These are phyloP conservation scores for Apus apus DNA, from an alignment of 2,113 vertebrate genomes.

Conservation along the genomic window DNA sequence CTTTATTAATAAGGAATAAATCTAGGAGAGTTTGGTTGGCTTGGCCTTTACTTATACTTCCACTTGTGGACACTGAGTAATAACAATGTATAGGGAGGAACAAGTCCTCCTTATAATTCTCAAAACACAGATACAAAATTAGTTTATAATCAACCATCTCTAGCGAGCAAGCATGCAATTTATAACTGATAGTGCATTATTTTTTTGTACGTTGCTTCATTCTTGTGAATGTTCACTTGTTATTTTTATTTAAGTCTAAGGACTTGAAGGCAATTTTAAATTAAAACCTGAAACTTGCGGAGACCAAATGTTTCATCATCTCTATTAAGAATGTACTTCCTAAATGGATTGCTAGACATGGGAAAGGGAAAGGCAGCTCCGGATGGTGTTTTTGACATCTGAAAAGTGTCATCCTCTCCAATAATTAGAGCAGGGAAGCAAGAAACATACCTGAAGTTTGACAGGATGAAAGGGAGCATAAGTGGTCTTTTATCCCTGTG, in stretches of 20 bases:
- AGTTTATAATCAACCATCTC: background rate
- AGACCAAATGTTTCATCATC: background rate
- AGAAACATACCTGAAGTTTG: background rate
- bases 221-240: background rate
- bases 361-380: background rate
- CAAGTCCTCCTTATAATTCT: background rate
- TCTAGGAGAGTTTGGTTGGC: background rate
- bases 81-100: background rate
- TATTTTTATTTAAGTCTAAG: background rate
- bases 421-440: background rate
- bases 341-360: background rate
- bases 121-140: background rate
- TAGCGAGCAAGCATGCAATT: background rate
- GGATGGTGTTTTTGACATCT: background rate
- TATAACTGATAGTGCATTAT: background rate
- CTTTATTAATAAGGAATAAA: background rate
- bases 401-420: background rate
- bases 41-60: background rate
- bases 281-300: background rate
- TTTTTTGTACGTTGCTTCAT: background rate
- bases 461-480: background rate
- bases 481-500: background rate
- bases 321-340: background rate
- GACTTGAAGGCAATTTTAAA: background rate
- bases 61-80: background rate